Conservation (phyloP, 2,113 vertebrate genomes). For the Oncorhynchus tshawytscha region DNA sequence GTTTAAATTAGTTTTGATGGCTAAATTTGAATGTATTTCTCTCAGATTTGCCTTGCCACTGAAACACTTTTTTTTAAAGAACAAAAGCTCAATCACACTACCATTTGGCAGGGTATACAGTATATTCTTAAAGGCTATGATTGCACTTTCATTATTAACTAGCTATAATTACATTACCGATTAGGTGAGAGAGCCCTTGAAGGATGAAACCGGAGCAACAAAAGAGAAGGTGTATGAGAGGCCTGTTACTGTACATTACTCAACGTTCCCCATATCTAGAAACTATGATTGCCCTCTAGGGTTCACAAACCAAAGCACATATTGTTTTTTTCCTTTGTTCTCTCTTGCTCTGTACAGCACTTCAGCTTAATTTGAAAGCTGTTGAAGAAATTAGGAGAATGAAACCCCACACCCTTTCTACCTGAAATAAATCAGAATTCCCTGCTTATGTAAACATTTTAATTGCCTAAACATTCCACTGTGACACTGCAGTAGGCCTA, state of each 20-base stretch:
- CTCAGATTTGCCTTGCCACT: background rate
- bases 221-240: background rate
- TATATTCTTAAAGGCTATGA: background rate
- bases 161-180: too few relatives aligned
- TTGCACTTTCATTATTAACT: background rate
- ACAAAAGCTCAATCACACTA: background rate
- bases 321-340: constrained; percentile 9
- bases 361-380: background rate
- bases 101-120: background rate
- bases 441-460: too few relatives aligned
- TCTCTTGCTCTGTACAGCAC: background rate
- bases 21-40: too few relatives aligned
- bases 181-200: too few relatives aligned
- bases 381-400: background rate
- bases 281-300: background rate
- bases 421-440: too few relatives aligned
- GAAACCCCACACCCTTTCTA: background rate
- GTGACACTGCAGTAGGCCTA: too few relatives aligned
- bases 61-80: background rate
- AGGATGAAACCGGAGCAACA: too few relatives aligned
- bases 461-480: too few relatives aligned
- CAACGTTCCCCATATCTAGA: too few relatives aligned
- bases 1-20: too few relatives aligned
- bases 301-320: constrained; percentile 6
- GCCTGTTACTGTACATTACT: too few relatives aligned